phyloP scores from a whole-genome alignment of 2,113 vertebrate genomes.

The Pipa parva region DNA sequence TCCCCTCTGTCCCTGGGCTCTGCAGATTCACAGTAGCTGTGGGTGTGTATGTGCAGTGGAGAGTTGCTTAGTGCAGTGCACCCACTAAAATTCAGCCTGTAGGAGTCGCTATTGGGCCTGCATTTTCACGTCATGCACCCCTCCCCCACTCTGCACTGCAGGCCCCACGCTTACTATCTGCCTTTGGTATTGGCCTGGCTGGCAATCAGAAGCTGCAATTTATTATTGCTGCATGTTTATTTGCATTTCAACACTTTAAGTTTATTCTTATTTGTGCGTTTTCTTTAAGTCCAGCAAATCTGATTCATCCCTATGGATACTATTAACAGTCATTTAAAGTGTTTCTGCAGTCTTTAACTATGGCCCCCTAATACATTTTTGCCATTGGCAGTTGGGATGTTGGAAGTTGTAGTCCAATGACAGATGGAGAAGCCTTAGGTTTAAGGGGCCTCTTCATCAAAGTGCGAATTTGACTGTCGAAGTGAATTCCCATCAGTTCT shows the following conservation, averaged over 20 bases:
- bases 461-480: too few relatives aligned
- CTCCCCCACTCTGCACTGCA: conserved; percentile 23
- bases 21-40: not conserved
- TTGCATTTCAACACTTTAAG: not conserved
- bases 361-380: too few relatives aligned
- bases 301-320: too few relatives aligned
- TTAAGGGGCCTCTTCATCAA: too few relatives aligned
- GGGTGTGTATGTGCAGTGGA: conserved; percentile 22
- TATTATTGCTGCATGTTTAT: too few relatives aligned
- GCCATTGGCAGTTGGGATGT: too few relatives aligned
- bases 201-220: not conserved
- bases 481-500: too few relatives aligned
- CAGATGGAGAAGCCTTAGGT: too few relatives aligned
- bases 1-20: not conserved
- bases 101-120: conserved; percentile 29
- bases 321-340: too few relatives aligned
- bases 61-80: conserved; percentile 8
- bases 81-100: conserved; percentile 31
- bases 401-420: too few relatives aligned
- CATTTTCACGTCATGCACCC: conserved; percentile 12
- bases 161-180: conserved; percentile 1
- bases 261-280: not conserved
- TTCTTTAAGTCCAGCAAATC: too few relatives aligned
- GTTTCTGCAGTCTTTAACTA: too few relatives aligned
- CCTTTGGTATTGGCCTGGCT: not conserved